These are phyloP conservation scores for Strigamia crassipes DNA, from an alignment of 2,888 invertebrate genomes.

Conservation along the genomic window DNA sequence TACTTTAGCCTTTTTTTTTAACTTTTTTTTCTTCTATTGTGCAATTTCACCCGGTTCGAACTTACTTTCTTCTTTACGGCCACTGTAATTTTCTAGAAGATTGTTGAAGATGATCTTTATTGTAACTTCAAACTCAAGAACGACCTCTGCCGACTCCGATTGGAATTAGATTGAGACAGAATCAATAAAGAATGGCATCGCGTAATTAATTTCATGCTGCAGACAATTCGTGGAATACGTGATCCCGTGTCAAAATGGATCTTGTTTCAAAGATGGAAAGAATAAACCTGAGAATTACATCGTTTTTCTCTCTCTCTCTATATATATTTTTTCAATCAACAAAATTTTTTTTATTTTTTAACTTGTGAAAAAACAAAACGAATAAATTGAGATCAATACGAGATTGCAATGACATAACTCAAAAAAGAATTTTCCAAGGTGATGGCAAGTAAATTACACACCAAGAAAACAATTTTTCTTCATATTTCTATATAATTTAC, in stretches of 20 bases:
- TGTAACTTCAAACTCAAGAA: background rate
- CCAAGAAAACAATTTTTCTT: background rate
- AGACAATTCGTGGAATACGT: background rate
- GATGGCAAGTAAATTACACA: background rate
- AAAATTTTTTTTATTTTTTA: no score
- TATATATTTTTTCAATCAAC: no score
- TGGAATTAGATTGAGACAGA: background rate
- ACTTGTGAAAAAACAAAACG: background rate
- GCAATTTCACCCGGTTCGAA: background rate
- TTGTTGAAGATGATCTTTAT: background rate
- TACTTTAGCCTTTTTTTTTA: background rate
- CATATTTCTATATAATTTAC: background rate
- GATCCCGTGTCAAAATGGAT: background rate
- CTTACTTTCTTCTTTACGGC: background rate
- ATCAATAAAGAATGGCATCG: background rate
- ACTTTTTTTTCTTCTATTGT: background rate
- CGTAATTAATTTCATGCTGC: background rate
- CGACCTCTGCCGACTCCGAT: background rate
- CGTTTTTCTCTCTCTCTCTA: background rate
- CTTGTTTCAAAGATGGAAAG: background rate
- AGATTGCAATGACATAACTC: background rate
- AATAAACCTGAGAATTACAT: background rate
- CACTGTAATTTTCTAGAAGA: background rate
- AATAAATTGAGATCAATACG: background rate
- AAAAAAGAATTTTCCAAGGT: background rate